Evolutionary conservation across 2,113 vertebrate genomes (phyloP), one percentile per base, ranked within the genome.

Genomic region (Dromaius novaehollandiae): DNA sequence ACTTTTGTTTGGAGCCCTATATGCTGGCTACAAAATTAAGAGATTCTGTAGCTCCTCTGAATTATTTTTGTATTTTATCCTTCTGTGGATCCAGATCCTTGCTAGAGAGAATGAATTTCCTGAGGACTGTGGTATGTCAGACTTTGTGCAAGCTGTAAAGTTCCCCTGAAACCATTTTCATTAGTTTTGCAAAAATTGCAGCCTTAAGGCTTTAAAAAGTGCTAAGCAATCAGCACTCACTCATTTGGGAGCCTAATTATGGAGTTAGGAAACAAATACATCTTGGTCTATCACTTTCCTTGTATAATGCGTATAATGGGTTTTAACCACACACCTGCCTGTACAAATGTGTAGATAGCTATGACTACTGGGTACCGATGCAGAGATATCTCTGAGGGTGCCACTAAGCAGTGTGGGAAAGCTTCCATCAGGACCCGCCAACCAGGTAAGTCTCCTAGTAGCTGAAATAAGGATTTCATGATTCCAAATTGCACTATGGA

Each of bases 171-270:
- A 93, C 92, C 55, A 81, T 48, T 93, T 93, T 83, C 95, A 96
- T 96, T 93, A 95, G 87, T 96, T 96, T 96, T 94, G 85, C 85
- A 94, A 83, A 95, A 97, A 95, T 91, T 89, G 87, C 93, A 93
- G 79, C 89, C 94, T 96, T 86, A 93, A 96, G 97, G 93, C 93
- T 97, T 94, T 95, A 80, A 91, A 95, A 97, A 96, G 75, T 97
- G 96, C 95, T 95, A 95, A 89, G 94, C 94, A 96, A 91, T 96
- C 96, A 95, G 68, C 94, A 97, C 87, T 92, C 94, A 91, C 86
- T 95, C 82, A 86, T 96, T 89, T 94, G 93, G 91, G 93, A 91
- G 19, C 75, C 89, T 94, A 96, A 97, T 97, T 97, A 97, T 83
- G 85, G 78, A 92, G 82, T 65, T 83, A 74, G 93, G 88, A 96